Percentiles rank a stretch among this genome's conserved stretches.
Conservation (phyloP, 2,113 vertebrate genomes). For the Puma concolor region DNA sequence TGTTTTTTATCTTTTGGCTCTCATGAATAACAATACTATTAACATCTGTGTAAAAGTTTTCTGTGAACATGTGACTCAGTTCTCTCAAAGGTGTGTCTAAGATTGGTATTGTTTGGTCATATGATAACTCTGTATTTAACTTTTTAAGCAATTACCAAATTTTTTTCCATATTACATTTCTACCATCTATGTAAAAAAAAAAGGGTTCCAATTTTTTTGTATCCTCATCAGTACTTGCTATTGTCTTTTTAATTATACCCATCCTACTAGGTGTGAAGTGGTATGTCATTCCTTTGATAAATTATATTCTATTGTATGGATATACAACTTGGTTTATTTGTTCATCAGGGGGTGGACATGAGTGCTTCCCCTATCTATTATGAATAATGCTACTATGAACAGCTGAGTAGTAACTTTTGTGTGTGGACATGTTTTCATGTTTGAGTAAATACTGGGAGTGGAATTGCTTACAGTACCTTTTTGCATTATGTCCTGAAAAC, state of each 20-base stretch:
- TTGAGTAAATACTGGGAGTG: not conserved
- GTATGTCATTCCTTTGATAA: not conserved
- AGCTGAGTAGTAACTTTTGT: not conserved
- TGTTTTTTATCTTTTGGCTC: not conserved
- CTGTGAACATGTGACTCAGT: not conserved
- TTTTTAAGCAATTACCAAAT: not conserved
- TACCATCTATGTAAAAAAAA: not conserved
- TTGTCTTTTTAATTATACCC: not conserved
- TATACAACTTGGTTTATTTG: not conserved
- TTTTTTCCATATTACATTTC: not conserved
- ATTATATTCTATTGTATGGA: not conserved
- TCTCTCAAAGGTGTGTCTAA: not conserved
- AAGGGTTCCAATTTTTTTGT: not conserved
- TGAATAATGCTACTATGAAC: not conserved
- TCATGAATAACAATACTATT: not conserved
- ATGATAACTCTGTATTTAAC: not conserved
- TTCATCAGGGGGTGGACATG: not conserved
- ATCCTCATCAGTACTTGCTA: not conserved
- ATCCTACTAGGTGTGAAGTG: not conserved
- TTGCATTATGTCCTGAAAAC: not conserved
- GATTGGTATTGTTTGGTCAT: not conserved
- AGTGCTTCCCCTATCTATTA: not conserved
- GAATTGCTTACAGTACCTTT: not conserved
- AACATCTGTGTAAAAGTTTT: not conserved
- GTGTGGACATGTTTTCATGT: not conserved